Percentiles rank a stretch among this genome's conserved stretches.
These are phyloP conservation scores for Neostethus bicornis DNA, from an alignment of 2,797 vertebrate genomes.

Conservation along the genomic window DNA sequence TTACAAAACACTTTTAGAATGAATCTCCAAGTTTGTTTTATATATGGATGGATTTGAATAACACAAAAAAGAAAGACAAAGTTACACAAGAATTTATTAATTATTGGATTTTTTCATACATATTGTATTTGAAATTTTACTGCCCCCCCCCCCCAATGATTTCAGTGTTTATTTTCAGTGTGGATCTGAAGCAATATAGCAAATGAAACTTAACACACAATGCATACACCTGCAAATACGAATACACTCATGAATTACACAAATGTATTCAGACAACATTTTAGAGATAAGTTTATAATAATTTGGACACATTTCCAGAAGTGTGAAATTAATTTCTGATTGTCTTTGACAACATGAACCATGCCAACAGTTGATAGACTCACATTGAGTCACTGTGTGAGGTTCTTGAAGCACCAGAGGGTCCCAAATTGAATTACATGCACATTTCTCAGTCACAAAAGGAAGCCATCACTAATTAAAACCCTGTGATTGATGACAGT, in stretches of 20 bases:
- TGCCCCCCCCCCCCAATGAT: too few relatives aligned
- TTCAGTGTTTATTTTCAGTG: too few relatives aligned
- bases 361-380: constrained; percentile 43
- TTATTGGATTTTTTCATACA: too few relatives aligned
- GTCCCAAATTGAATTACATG: constrained; percentile 85
- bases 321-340: background rate
- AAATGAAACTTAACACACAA: too few relatives aligned
- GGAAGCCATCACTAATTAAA: constrained; percentile 84
- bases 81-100: too few relatives aligned
- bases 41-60: constrained; percentile 40
- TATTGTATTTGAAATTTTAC: too few relatives aligned
- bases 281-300: background rate
- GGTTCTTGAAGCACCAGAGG: constrained; percentile 64
- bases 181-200: too few relatives aligned
- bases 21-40: too few relatives aligned
- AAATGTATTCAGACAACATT: background rate
- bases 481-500: constrained; percentile 82
- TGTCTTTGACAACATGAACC: constrained; percentile 15
- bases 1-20: too few relatives aligned
- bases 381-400: constrained; percentile 59
- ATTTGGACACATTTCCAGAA: background rate
- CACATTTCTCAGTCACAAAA: constrained; percentile 83
- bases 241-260: too few relatives aligned
- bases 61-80: constrained; percentile 54
- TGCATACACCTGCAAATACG: too few relatives aligned